Evolutionary conservation across 2,888 invertebrate genomes (phyloP).

Genomic region (Arge pagana): DNA sequence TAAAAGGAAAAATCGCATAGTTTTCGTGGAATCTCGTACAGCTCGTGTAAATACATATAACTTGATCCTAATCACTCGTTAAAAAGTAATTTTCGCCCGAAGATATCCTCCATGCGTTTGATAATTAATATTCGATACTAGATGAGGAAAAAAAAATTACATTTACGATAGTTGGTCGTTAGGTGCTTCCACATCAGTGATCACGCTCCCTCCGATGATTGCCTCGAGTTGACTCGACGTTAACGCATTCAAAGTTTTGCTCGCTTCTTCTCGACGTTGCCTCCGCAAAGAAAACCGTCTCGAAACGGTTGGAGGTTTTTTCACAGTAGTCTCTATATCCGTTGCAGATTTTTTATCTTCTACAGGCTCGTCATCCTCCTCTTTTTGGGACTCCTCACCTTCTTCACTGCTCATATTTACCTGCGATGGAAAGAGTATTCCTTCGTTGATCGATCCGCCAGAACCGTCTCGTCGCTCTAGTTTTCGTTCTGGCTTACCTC

Average conservation of each 20-base stretch:
- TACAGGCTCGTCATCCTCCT: slow-evolving; percentile 35
- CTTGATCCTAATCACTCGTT: too few species aligned
- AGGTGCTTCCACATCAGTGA: too few species aligned
- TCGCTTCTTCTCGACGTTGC: slow-evolving; percentile 31
- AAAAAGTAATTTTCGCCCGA: too few species aligned
- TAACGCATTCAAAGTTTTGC: slow-evolving; percentile 32
- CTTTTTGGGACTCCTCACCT: slow-evolving; percentile 46
- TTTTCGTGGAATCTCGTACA: too few species aligned
- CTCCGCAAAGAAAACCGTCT: slow-evolving; percentile 34
- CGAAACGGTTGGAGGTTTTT: slow-evolving; percentile 30
- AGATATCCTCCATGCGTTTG: too few species aligned
- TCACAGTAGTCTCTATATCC: slow-evolving; percentile 22
- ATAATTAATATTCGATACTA: too few species aligned
- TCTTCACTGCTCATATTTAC: slow-evolving; percentile 51
- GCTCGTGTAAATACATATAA: too few species aligned
- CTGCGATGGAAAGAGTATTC: slow-evolving; percentile 30
- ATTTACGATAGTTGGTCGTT: too few species aligned
- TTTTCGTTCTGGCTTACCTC: slow-evolving; percentile 46
- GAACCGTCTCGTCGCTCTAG: not conserved
- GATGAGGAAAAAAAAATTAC: too few species aligned
- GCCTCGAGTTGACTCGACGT: slow-evolving; percentile 46
- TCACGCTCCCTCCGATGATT: slow-evolving; percentile 40
- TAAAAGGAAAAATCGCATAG: too few species aligned
- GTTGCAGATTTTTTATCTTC: slow-evolving; percentile 16
- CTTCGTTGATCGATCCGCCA: not conserved